A percentile compares a stretch with the other conserved stretches of the same genome.
Conservation (phyloP, 2,888 invertebrate genomes). For the Taenaris catops region DNA sequence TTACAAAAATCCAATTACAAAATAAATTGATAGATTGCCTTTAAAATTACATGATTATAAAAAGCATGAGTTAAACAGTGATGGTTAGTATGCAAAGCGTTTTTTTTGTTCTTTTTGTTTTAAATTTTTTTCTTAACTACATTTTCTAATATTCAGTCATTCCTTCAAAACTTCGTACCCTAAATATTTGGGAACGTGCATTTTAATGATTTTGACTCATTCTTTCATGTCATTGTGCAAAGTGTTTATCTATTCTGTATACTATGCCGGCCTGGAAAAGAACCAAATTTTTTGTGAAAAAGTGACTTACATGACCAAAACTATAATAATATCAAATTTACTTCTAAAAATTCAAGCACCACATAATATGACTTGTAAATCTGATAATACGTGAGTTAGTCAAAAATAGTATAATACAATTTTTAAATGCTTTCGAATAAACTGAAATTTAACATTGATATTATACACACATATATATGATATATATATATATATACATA, state of each 20-base stretch:
- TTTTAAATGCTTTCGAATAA: too few species aligned
- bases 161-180: slow-evolving; percentile 16
- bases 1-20: slow-evolving; percentile 5
- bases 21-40: slow-evolving; percentile 7
- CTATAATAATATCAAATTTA: too few species aligned
- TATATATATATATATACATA: too few species aligned
- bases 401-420: too few species aligned
- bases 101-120: slow-evolving; percentile 12
- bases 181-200: background rate
- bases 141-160: slow-evolving; percentile 20
- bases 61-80: slow-evolving; percentile 20
- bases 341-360: too few species aligned
- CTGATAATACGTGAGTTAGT: too few species aligned
- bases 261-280: slow-evolving; percentile 67
- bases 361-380: too few species aligned
- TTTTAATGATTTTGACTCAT: slow-evolving; percentile 6
- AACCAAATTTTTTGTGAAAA: slow-evolving; percentile 35
- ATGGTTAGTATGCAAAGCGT: slow-evolving; percentile 27
- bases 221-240: slow-evolving; percentile 20
- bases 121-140: slow-evolving; percentile 12
- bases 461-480: too few species aligned
- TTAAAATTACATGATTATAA: slow-evolving; percentile 7
- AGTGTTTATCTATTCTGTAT: slow-evolving; percentile 37
- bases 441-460: too few species aligned
- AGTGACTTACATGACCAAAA: too few species aligned